A percentile compares a stretch with the other conserved stretches of the same genome.
Evolutionary conservation across 2,888 invertebrate genomes (phyloP).

Genomic region (Melangyna quadrimaculata): DNA sequence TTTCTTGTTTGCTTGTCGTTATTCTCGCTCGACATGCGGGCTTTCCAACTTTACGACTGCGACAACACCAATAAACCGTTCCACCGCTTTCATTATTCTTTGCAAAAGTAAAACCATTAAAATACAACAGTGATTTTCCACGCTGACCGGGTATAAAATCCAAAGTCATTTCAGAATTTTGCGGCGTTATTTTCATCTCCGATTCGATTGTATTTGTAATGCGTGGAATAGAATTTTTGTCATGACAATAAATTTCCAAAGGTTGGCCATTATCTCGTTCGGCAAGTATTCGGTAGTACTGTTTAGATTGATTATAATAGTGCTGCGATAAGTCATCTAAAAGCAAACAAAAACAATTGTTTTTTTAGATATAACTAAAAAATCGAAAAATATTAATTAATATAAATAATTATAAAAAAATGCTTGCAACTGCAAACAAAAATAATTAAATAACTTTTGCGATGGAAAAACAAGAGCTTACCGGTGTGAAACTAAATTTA

Average conservation of each 20-base stretch:
- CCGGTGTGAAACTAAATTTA: neutral
- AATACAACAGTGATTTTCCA: slow-evolving; percentile 77
- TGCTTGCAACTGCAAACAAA: neutral
- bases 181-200: slow-evolving; percentile 14
- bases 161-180: slow-evolving; percentile 73
- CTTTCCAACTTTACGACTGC: slow-evolving; percentile 76
- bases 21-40: slow-evolving; percentile 78
- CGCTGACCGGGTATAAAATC: slow-evolving; percentile 79
- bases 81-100: slow-evolving; percentile 77
- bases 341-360: neutral
- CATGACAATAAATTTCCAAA: neutral
- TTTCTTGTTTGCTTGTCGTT: slow-evolving; percentile 76
- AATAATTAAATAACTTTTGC: neutral
- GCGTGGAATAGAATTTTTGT: neutral
- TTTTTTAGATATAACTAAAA: neutral
- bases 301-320: neutral
- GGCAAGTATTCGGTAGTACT: neutral
- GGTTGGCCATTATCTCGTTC: neutral
- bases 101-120: slow-evolving; percentile 78
- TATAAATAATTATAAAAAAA: neutral
- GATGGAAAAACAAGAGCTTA: neutral
- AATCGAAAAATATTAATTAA: neutral
- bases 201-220: neutral
- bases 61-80: slow-evolving; percentile 80
- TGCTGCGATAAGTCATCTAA: neutral